Evolutionary conservation across 2,797 vertebrate genomes (phyloP), one percentile per base, ranked within the genome.

Genomic region (Anguilla pacifica): DNA sequence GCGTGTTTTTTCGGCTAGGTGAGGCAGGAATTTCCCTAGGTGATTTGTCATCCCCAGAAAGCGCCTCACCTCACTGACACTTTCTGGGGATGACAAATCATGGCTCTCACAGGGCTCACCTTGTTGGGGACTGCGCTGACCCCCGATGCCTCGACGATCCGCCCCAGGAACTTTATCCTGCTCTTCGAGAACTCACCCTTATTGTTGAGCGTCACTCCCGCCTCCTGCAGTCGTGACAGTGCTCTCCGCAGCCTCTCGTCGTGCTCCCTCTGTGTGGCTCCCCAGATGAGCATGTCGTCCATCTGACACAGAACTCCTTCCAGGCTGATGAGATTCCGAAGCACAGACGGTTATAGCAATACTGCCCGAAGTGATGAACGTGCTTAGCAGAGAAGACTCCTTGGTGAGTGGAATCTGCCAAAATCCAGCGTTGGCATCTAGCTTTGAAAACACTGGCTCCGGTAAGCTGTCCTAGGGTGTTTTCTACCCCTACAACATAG

Each of bases 121-220:
- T 86, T 89, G 7, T 86, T 35, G 2, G 86, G 85, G 67, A 85
- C 67, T 4, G 85, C 74, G 19, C 67, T 79, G 9, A 89, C 67
- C 3, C 87, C 89, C 7, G 87, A 51, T 51, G 77, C 84, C 22
- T 86, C 9, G 4, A 84, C 43, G 28, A 89, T 57, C 39, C 86
- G 81, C 6, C 88, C 67, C 6, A 86, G 81, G 67, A 88, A 89
- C 39, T 85, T 89, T 2, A 87, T 85, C 43, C 28, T 55, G 49
- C 2, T 77, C 84, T 83, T 88, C n/a, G 64, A 79, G 11, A 89
- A 86, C 82, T 87, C 86, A 86, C 88, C 84, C 39, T 87, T 87
- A 11, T 88, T 19, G 2, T 72, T 86, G 67, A 88, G 55, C 6
- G 53, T 89, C 2, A 84, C 84, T 11, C 77, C 64, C 0, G 79